Evolutionary conservation across 1,140 invertebrate species (phyloP), one percentile per base, ranked within the genome.

Genomic region (Drosophila hydei): DNA sequence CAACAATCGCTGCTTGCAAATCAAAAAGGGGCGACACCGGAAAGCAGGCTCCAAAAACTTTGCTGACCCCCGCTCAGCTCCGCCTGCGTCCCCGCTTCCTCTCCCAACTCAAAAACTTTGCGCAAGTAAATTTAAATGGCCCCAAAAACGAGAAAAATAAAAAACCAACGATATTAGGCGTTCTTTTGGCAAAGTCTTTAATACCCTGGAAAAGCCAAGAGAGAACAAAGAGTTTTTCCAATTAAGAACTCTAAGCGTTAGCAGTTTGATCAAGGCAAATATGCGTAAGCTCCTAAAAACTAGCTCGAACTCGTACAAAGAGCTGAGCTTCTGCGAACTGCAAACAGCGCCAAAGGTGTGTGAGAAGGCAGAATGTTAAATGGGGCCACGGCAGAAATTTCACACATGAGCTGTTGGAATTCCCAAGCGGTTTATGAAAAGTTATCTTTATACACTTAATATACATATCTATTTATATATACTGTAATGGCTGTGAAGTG

Each of bases 21-120:
- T 74, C 68, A 69, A 52, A 75, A 77, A 68, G 61, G 74, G 50
- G 33, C 59, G 50, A 51, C 62, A 59, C 79, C 69, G 64, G 60
- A 77, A 81, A 80, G 74, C 60, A 62, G 75, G 27, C 47, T 42
- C 56, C 58, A 62, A 62, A 79, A 79, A 79, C 60, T 79, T 79
- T 61, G n/a, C 5, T 16, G 38, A 42, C 38, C 30, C 47, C 64
- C 23, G 47, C 45, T 23, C 54, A 67, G n/a, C n/a, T n/a, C n/a
- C n/a, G n/a, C n/a, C n/a, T n/a, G n/a, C 36, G 38, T 14, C 38
- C 38, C 63, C 30, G 12, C 70, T n/a, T 1, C 25, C 60, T 1
- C 25, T 55, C 33, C 9, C 33, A 50, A 48, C 65, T 38, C 43
- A 56, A 59, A 60, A 56, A 50, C 30, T 48, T 58, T 52, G 30